These are phyloP conservation scores for Menidia beryllina DNA, from an alignment of 2,113 vertebrate genomes.

Conservation along the genomic window DNA sequence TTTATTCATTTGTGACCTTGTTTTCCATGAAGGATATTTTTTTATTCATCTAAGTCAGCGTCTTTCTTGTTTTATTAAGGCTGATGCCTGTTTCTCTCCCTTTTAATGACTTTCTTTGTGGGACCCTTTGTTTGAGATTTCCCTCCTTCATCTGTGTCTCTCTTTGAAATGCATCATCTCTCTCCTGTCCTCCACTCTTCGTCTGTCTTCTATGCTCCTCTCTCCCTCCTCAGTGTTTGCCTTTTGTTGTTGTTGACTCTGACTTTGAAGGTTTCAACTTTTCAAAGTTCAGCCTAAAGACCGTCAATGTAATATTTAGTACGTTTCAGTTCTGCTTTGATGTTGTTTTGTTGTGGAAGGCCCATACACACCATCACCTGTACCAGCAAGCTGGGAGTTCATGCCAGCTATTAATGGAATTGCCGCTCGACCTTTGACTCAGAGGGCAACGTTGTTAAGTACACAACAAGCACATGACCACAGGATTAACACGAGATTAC, in stretches of 20 bases:
- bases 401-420: constrained; percentile 56
- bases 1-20: constrained; percentile 47
- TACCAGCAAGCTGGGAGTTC: constrained; percentile 44
- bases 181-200: constrained; percentile 47
- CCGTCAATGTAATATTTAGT: neutral
- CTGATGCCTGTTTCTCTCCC: neutral
- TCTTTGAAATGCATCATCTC: constrained; percentile 49
- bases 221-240: constrained; percentile 18
- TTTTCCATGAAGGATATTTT: constrained; percentile 33
- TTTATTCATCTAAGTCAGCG: constrained; percentile 16
- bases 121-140: constrained; percentile 12
- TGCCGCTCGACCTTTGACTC: constrained; percentile 52
- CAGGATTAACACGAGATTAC: constrained; percentile 69
- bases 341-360: neutral
- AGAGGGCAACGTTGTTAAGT: constrained; percentile 35
- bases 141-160: constrained; percentile 38
- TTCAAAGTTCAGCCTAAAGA: no score
- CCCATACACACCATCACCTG: neutral
- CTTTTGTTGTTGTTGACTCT: constrained; percentile 14
- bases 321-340: neutral
- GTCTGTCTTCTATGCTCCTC: constrained; percentile 29
- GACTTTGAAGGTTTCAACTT: constrained; percentile 52
- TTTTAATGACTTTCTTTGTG: neutral
- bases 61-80: constrained; percentile 35
- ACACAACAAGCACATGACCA: constrained; percentile 58